Evolutionary conservation across 2,888 invertebrate genomes (phyloP), one percentile per base, ranked within the genome.

Genomic region (Rhagophthalmus giganteus): DNA sequence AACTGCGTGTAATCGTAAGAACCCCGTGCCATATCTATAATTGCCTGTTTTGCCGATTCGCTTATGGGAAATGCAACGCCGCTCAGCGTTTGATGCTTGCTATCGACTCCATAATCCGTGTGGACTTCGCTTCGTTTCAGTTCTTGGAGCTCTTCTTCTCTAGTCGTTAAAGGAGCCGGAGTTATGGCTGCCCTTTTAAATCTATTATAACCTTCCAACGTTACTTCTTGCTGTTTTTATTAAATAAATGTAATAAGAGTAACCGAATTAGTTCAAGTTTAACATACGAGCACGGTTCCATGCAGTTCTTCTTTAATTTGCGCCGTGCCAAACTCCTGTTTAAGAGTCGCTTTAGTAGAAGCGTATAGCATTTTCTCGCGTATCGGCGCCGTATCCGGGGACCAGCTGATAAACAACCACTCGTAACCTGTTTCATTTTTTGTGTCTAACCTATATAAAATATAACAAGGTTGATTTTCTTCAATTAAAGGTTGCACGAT

Each of bases 351-450:
- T 75, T 96, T 94, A 0, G 97, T 98, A 0, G 95, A 96, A 0
- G 98, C 98, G 67, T 96, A 96, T 41, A 99, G 78, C 98, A 99
- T 98, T 76, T 99, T 99, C 68, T 94, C 88, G 47, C 97, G 79
- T 2, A 97, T 88, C 0, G 90, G 85, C 0, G 96, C 90, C 46
- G 83, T 83, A 68, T 98, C 98, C 0, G 98, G 98, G 0, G 90
- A 92, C 93, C 96, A 99, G 63, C 90, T 90, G 41, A 95, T 85
- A 41, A 94, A 80, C 5, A 98, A 74, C 97, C 98, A 99, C 65
- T 94, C 90, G 74, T 90, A 87, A 0, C 93, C 93, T 4, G 86
- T 79, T 7, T 88, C 82, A 58, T 87, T 87, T 68, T 85, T 87
- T 12, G 82, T 79, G 68, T 93, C 93, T 60, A 93, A 78, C 55